Conservation (phyloP, 23 tunicate genomes). For the Ascidia mentula region DNA sequence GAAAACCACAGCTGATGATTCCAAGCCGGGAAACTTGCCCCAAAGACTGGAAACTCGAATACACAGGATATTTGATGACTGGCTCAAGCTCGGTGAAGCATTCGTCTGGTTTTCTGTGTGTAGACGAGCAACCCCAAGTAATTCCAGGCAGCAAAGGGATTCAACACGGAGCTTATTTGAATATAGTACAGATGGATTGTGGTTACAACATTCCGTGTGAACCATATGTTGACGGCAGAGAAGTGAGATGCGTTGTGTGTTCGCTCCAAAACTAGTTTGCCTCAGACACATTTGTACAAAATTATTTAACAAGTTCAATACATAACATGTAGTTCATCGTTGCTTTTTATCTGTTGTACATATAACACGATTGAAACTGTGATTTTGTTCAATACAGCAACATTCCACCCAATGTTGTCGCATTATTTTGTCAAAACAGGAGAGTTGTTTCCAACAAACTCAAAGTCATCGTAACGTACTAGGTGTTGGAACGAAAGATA, state of each 20-base stretch:
- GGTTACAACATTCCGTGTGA: not conserved
- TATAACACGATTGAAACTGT: too few species aligned
- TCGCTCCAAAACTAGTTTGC: not conserved
- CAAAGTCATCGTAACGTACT: too few species aligned
- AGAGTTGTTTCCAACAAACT: too few species aligned
- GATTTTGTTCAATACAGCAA: too few species aligned
- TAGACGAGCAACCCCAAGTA: not conserved
- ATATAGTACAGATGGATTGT: not conserved
- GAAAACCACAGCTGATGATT: not conserved
- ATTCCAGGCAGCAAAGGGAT: not conserved
- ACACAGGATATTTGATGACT: not conserved
- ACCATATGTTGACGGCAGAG: not conserved
- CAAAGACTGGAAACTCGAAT: not conserved
- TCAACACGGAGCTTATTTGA: not conserved
- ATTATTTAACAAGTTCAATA: too few species aligned
- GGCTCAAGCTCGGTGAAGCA: not conserved
- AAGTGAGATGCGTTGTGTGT: not conserved
- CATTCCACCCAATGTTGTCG: too few species aligned
- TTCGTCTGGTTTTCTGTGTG: not conserved
- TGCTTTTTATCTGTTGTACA: too few species aligned
- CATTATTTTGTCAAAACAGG: too few species aligned
- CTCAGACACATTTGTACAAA: too few species aligned
- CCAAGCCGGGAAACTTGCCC: slow-evolving; percentile 2
- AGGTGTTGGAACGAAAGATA: too few species aligned
- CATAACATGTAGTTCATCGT: too few species aligned